Conservation (phyloP, 2,888 invertebrate species). For the Erynnis tages region DNA sequence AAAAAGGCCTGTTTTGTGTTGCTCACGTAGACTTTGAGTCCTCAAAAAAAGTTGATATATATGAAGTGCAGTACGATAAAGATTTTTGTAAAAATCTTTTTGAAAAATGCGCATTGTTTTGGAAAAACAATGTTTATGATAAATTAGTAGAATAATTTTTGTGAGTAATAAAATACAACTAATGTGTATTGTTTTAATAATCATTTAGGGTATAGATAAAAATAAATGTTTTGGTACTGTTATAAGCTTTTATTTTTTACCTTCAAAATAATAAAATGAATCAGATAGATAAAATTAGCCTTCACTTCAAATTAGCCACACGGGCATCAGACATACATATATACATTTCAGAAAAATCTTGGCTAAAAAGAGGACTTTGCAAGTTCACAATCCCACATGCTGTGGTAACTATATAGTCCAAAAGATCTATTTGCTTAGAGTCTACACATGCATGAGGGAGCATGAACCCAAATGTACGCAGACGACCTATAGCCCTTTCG, state of each 20-base stretch:
- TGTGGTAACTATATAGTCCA: neutral
- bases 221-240: too few relatives aligned
- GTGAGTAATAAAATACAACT: neutral
- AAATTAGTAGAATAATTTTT: too few relatives aligned
- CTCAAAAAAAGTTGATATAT: neutral
- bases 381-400: neutral
- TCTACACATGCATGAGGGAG: neutral
- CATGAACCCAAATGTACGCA: neutral
- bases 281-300: too few relatives aligned
- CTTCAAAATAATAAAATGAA: too few relatives aligned
- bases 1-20: constrained; percentile 28
- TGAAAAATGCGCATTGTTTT: neutral
- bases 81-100: neutral
- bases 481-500: neutral
- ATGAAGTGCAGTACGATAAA: constrained; percentile 13
- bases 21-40: constrained; percentile 9
- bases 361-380: neutral
- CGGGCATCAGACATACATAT: too few relatives aligned
- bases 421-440: neutral
- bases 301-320: too few relatives aligned
- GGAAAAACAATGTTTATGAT: neutral
- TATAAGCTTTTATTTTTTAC: too few relatives aligned
- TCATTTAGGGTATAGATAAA: too few relatives aligned
- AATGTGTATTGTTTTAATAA: neutral
- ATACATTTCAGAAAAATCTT: too few relatives aligned